Evolutionary conservation across 2,797 vertebrate species (phyloP), one percentile per base, ranked within the genome.

Genomic region (Galago senegalensis): DNA sequence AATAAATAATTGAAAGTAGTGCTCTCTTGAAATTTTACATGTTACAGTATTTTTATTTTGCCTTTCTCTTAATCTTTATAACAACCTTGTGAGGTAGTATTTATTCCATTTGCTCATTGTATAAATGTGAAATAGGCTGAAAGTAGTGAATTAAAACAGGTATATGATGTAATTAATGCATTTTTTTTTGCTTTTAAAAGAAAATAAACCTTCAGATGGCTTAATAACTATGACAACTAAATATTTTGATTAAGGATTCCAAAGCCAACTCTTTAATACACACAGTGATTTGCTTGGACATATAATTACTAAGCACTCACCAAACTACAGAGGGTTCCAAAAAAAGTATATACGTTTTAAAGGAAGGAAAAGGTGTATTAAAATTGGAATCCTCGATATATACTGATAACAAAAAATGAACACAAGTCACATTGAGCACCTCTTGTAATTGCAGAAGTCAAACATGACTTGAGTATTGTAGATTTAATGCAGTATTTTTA

Each of bases 231-330:
- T 83, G 25, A 2, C 23, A n/a, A 37, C 86, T 34, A 80, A 87
- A 49, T 94, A 87, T 31, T 97, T 95, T 80, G 60, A 31, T 79
- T 91, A 46, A 91, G 18, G 4, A 91, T 91, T 92, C 70, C 43
- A 80, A 96, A 88, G 23, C 1, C 91, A 7, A 60, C 2, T 84
- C 34, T 86, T 87, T 43, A 91, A 34, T 89, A 2, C 29, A 82
- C 16, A 76, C 5, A 46, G 12, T 60, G 34, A 75, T 79, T 94
- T 87, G 3, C 67, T 93, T 94, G 18, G 49, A 23, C 23, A 43
- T 46, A 63, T 37, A 85, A 83, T 92, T 91, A 23, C 4, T 83
- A 83, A 80, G 31, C n/a, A 87, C 7, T 83, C 46, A 91, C 29
- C 53, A 49, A 0, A 9, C 0, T 89, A 53, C 49, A 53, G 49